Base-by-base conservation (phyloP, 1,140 invertebrate species). In the Phymastichus coffea region DNA sequence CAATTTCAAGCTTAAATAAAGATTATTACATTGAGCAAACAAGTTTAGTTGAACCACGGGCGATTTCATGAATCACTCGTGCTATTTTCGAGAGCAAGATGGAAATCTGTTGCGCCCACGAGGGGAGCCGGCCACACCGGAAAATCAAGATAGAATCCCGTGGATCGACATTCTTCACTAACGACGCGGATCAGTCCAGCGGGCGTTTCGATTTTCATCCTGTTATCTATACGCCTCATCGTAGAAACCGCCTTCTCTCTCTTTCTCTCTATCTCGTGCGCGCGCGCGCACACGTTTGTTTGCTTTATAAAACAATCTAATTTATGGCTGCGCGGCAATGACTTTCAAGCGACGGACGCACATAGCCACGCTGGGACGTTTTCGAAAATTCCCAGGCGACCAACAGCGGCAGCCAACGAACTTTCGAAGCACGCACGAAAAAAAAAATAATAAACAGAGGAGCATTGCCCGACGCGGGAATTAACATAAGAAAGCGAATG, bases 401-500 rank as follows among this genome's bases (percentile, higher is more conserved):
- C 25, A 53, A 19, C 22, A 1, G 25, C 19, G 35, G 17, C 35
- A 19, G 35, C 26, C 48, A 51, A 35, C 48, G 41, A 9, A 12
- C 12, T 19, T 17, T 30, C 37, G 12, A 14, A 14, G 44, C 26
- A 14, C 40, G 19, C 3, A 46, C 15, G 23, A n/a, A 46, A 8
- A 26, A 14, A 44, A 25, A 44, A 22, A 7, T n/a, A n/a, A n/a
- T n/a, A n/a, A n/a, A n/a, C n/a, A 23, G 26, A 12, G 10, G n/a
- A 48, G 19, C 26, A 22, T 35, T 19, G 49, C 19, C 33, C 22
- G 22, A n/a, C n/a, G 14, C 33, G 3, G 14, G 33, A 9, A 57
- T 57, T 57, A 57, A 33, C 54, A 57, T 48, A 37, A 28, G 30
- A 46, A 57, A 37, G 33, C 44, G 19, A 23, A 22, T 22, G n/a